A percentile compares a stretch with the other conserved stretches of the same genome.
phyloP scores from a whole-genome alignment of 2,888 invertebrate species.

The Scotopteryx bipunctaria region DNA sequence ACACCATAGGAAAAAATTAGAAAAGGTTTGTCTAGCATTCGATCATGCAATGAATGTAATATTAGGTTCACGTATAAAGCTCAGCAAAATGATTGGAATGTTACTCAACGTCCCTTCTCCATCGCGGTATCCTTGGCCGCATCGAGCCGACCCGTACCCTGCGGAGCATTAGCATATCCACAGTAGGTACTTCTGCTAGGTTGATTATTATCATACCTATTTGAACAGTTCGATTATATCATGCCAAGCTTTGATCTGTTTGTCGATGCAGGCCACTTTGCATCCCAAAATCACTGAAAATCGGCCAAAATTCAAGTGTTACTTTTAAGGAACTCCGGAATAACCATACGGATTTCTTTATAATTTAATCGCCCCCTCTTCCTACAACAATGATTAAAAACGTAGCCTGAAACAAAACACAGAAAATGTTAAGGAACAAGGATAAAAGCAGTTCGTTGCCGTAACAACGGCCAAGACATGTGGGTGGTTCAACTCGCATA shows the following conservation, averaged over 20 bases:
- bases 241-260: background rate
- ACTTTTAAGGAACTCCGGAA: background rate
- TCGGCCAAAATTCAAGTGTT: background rate
- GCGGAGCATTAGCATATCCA: constrained; percentile 49
- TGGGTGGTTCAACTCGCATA: constrained; percentile 1
- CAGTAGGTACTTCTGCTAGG: constrained; percentile 27
- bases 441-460: constrained; percentile 9
- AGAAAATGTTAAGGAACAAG: no score
- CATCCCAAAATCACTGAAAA: no score
- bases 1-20: background rate
- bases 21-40: background rate
- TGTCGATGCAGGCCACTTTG: no score
- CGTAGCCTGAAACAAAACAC: background rate
- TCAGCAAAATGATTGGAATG: constrained; percentile 49
- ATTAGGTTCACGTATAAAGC: constrained; percentile 19
- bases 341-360: background rate
- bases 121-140: constrained; percentile 53
- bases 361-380: no score
- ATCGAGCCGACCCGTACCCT: constrained; percentile 45
- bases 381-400: no score
- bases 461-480: constrained; percentile 3
- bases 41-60: constrained; percentile 5
- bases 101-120: constrained; percentile 59
- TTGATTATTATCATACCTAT: constrained; percentile 4
- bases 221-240: background rate